Percentiles rank a stretch among this genome's conserved stretches.
These are phyloP conservation scores for Pantherophis guttatus DNA, from an alignment of 2,113 vertebrate genomes.

Conservation along the genomic window DNA sequence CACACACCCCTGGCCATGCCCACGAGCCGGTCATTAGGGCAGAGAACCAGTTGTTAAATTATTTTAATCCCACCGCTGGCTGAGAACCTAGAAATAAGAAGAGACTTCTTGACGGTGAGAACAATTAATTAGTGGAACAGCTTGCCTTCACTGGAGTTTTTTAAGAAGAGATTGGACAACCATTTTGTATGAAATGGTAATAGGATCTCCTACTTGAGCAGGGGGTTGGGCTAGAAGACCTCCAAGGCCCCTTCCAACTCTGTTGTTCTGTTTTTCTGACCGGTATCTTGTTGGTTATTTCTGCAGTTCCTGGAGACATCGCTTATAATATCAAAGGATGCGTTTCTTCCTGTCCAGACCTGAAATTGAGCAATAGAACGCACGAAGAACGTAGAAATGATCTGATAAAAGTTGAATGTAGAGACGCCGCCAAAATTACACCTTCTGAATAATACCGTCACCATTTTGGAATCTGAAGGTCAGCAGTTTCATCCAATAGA, in stretches of 20 bases:
- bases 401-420: background rate
- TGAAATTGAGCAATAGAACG: background rate
- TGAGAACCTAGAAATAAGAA: background rate
- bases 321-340: background rate
- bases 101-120: background rate
- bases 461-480: background rate
- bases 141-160: background rate
- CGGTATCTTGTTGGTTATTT: background rate
- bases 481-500: background rate
- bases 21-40: no score
- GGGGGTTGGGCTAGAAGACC: background rate
- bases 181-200: background rate
- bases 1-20: no score
- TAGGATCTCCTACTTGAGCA: background rate
- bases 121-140: background rate
- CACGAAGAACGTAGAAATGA: background rate
- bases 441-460: background rate
- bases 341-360: background rate
- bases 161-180: background rate
- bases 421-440: rapidly evolving
- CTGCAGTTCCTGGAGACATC: background rate
- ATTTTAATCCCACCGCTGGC: no score
- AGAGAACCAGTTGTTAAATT: no score
- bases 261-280: background rate
- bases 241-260: background rate